Evolutionary conservation across 2,888 invertebrate genomes (phyloP), one percentile per base, ranked within the genome.

Genomic region (Acronicta leporina): DNA sequence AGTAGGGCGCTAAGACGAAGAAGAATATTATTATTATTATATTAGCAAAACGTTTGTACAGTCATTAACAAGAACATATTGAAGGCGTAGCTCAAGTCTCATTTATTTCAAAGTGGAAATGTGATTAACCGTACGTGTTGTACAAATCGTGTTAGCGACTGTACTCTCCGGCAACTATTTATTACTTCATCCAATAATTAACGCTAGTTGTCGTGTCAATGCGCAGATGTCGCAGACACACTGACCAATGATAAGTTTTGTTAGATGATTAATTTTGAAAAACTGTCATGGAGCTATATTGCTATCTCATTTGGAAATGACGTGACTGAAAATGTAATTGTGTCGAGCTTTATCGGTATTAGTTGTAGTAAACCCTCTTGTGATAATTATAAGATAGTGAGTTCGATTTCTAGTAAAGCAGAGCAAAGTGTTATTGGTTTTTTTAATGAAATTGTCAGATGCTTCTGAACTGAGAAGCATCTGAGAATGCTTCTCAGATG

Each of bases 101-200:
- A 76, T 70, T 73, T 70, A 75, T 75, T 65, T 65, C 54, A 43
- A 49, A 54, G 61, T 51, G 20, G 43, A 50, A 74, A 59, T 60
- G 40, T 77, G 72, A 77, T 75, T 20, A 20, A 61, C 25, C 44
- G 46, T 59, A 67, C 62, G 53, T 60, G 55, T 42, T 41, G 13
- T 70, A 64, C 54, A 70, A 63, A 69, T 68, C 47, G 33, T 72
- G 56, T 51, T 56, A 62, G 67, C 70, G 51, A 68, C 67, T 71
- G 62, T 55, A 72, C 53, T 55, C 55, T 60, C 57, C 51, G 56
- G 77, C 79, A 81, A 81, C 81, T 83, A 83, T 88, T 87, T 84
- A 84, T 87, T 83, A 84, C 61, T 61, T 63, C 62, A 73, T 79
- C 80, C 82, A 87, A 87, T 88, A 87, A 82, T n/a, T 85, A 82